Base-by-base conservation (phyloP, 2,113 vertebrate genomes). In the Psettodes erumei region DNA sequence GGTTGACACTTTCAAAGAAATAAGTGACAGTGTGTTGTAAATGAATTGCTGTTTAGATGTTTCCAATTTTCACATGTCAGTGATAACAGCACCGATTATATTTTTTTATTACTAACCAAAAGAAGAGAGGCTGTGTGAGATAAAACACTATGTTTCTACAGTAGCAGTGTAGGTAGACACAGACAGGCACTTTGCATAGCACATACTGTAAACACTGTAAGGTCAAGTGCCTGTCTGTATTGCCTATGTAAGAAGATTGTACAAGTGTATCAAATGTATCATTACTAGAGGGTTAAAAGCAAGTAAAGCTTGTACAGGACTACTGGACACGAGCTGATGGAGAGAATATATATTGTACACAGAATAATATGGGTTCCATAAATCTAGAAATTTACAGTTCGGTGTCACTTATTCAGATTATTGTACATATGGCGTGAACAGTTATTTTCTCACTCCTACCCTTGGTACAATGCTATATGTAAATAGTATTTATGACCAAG, bases 401-500 rank as follows among this genome's bases (percentile, higher is more conserved):
- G 28, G 4, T 58, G 54, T 79, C 63, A 71, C 51, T 54, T 47
- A 61, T 61, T 83, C 58, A 83, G 74, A 84, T 70, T 84, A 77
- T 40, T 91, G 86, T 90, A 88, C 82, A 91, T 89, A 87, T 54
- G n/a, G n/a, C n/a, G 63, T 13, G 33, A 81, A 72, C 58, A 30
- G 72, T 61, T 87, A 81, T 87, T 90, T 90, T 89, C 81, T 85
- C 67, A 75, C 48, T 6, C 75, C 50, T 82, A 71, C 50, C 83
- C 80, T 62, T 63, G 66, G 73, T 71, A 66, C 27, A 18, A 83
- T 78, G 60, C 28, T 64, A 12, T 85, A 71, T 86, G 33, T 84
- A 68, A 80, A 86, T 62, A 86, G 53, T 83, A 87, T 90, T 91
- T 91, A 88, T 87, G 82, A 87, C 35, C 74, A 84, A 84, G 70